These are phyloP conservation scores for Nesospiza acunhae DNA, from an alignment of 2,113 vertebrate genomes.

Conservation along the genomic window DNA sequence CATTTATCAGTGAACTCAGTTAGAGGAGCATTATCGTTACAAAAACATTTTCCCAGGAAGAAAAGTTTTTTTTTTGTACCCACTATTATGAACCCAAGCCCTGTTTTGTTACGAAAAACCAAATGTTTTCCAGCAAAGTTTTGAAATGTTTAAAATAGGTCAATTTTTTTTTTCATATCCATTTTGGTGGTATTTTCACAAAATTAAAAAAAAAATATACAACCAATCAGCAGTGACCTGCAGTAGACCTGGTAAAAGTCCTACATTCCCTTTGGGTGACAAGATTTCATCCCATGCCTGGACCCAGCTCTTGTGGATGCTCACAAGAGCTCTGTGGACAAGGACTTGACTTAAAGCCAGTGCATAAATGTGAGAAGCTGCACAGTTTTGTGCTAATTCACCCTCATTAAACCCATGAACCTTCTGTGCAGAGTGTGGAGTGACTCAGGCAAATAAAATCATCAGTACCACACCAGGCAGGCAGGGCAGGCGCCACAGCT, in stretches of 20 bases:
- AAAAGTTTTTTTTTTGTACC: background rate
- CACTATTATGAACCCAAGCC: background rate
- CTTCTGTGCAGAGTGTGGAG: background rate
- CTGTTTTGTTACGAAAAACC: background rate
- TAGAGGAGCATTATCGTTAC: background rate
- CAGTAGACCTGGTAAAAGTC: background rate
- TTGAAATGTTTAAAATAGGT: background rate
- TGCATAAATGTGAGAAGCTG: accelerated
- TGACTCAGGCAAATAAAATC: background rate
- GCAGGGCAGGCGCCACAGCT: background rate
- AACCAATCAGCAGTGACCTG: background rate
- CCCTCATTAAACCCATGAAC: background rate
- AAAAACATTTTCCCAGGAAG: background rate
- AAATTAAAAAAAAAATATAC: background rate
- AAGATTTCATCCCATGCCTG: background rate
- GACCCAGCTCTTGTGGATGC: accelerated
- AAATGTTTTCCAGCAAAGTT: background rate
- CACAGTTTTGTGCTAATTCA: background rate
- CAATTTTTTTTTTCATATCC: background rate
- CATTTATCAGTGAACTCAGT: background rate
- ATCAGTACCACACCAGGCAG: background rate
- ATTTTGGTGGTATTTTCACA: background rate
- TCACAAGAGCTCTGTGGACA: background rate
- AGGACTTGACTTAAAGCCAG: background rate
- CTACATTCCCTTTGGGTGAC: background rate